Conservation (phyloP, 2,888 invertebrate species). For the Amphimallon solstitiale region DNA sequence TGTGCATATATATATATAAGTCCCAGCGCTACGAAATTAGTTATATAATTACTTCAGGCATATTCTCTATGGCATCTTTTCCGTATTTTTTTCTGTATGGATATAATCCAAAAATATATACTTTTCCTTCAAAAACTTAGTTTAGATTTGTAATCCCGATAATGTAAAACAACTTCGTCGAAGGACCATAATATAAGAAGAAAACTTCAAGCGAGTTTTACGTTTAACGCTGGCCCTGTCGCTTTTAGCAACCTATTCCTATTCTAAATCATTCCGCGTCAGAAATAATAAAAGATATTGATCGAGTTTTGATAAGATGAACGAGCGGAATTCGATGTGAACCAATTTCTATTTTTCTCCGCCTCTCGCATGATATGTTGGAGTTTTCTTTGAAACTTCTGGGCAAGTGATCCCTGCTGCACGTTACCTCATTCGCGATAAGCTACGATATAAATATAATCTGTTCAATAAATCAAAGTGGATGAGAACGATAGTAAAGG, state of each 20-base stretch:
- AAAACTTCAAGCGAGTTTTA: constrained; percentile 20
- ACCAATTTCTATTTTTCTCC: constrained; percentile 45
- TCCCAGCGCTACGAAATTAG: constrained; percentile 21
- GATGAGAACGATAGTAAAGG: background rate
- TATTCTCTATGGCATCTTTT: constrained; percentile 6
- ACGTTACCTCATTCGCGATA: constrained; percentile 32
- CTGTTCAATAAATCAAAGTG: constrained; percentile 26
- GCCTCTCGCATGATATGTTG: constrained; percentile 25
- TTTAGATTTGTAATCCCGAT: constrained; percentile 12
- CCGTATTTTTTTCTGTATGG: background rate
- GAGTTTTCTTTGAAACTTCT: constrained; percentile 18
- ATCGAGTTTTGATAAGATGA: constrained; percentile 47
- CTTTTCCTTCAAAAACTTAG: constrained; percentile 17
- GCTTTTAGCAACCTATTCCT: constrained; percentile 7
- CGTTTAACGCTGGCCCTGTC: constrained; percentile 4
- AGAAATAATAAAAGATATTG: constrained; percentile 44
- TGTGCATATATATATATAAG: constrained; percentile 4
- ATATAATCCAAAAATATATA: too few species aligned
- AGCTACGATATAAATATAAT: constrained; percentile 29
- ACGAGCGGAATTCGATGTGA: constrained; percentile 49
- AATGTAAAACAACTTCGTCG: background rate
- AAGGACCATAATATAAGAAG: background rate
- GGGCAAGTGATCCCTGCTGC: constrained; percentile 17
- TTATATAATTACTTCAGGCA: background rate
- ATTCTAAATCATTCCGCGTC: constrained; percentile 16